Evolutionary conservation across 2,113 vertebrate species (phyloP), one percentile per base, ranked within the genome.

Genomic region (Aphelocoma coerulescens): DNA sequence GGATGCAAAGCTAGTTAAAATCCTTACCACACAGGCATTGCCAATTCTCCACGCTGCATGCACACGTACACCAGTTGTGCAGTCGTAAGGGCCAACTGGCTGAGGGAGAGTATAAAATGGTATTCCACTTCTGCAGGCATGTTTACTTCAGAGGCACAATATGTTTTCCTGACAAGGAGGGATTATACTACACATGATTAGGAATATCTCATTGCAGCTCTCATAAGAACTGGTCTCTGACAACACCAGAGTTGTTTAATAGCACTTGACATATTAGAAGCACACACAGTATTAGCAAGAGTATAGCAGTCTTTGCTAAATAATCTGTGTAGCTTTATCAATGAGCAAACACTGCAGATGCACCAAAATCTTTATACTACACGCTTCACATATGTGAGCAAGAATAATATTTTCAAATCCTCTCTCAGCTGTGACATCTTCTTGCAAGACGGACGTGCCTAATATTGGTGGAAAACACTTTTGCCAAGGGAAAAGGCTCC

Each of bases 1-100:
- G 81, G 49, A 75, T 76, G 33, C 43, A 93, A 94, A 96, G 37
- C 78, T 73, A 57, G 49, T 89, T 89, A 94, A 82, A 91, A 75
- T 82, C 74, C 54, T 93, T 93, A 41, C 27, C 52, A 67, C 54
- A 10, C 9, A 79, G 78, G 65, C 49, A 1, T 10, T 3, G 2
- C 80, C 81, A 88, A 46, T 91, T 94, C n/a, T 91, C 66, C 66
- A 22, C 9, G 1, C 58, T 66, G 37, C 54, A 58, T 20, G 58
- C 54, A 68, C 46, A 19, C 6, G 27, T 24, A 80, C 26, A 19
- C 26, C 44, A 83, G 35, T 39, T 66, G n/a, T 59, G 23, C 48
- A 79, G 55, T 39, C 63, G 33, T 30, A 61, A 39, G 39, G 52
- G 55, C n/a, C 73, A 57, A 39, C 11, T 61, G 1, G 1, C 13